Evolutionary conservation across 92 coral and sea anemone species (phyloP).

Genomic region (Pocillopora meandrina): DNA sequence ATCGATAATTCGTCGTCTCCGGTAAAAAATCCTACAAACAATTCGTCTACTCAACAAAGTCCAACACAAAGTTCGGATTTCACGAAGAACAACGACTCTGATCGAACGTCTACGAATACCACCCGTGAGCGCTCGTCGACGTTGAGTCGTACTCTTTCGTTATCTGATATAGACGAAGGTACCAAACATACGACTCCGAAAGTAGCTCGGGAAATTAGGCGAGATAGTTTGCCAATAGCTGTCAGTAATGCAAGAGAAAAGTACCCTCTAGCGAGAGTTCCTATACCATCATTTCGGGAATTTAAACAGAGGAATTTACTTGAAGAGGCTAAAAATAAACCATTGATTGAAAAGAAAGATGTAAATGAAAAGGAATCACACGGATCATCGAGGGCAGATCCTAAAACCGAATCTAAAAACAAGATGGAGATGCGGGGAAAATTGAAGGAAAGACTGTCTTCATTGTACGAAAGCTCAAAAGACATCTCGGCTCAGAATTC

Average conservation of each 20-base stretch:
- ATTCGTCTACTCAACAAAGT: not conserved
- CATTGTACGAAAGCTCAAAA: constrained; percentile 40
- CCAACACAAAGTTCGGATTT: not conserved
- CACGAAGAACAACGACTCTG: constrained; percentile 1
- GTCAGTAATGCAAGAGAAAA: constrained; percentile 42
- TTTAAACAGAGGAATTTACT: constrained; percentile 63
- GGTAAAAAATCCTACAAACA: not conserved
- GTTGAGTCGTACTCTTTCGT: constrained; percentile 56
- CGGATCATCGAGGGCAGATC: not conserved
- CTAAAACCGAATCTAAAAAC: constrained; percentile 11
- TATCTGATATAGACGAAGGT: constrained; percentile 45
- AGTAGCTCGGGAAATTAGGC: constrained; percentile 6
- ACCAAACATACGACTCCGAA: not conserved
- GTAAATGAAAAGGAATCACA: not conserved
- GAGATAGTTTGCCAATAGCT: constrained; percentile 38
- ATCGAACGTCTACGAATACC: constrained; percentile 19
- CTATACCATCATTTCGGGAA: constrained; percentile 90
- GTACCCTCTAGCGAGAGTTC: constrained; percentile 73
- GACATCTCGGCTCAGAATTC: constrained; percentile 20
- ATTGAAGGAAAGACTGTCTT: constrained; percentile 32
- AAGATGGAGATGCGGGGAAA: not conserved
- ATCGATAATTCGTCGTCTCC: constrained; percentile 5
- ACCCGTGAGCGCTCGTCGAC: constrained; percentile 44
- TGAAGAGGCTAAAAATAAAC: constrained; percentile 8
- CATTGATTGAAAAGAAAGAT: not conserved